Percentiles rank a stretch among this genome's conserved stretches.
Evolutionary conservation across 2,113 vertebrate genomes (phyloP).

Genomic region (Excalfactoria chinensis): DNA sequence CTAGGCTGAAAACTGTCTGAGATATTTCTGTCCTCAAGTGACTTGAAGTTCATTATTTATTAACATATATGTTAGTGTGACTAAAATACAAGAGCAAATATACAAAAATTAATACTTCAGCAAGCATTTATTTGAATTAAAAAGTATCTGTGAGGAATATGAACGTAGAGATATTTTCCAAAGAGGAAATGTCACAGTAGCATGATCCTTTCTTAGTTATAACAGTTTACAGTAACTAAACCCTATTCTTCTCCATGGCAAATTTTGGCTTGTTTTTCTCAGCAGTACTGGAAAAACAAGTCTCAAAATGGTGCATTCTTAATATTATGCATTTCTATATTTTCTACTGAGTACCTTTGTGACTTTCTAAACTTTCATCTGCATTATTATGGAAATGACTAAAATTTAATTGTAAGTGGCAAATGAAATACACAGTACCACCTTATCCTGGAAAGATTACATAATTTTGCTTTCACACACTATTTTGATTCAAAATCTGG

Average conservation of each 20-base stretch:
- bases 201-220: background rate
- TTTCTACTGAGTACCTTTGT: background rate
- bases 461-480: background rate
- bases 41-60: background rate
- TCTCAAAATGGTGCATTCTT: background rate
- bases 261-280: background rate
- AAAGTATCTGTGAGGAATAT: background rate
- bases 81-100: background rate
- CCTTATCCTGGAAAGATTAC: background rate
- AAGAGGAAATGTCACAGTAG: background rate
- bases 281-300: background rate
- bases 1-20: background rate
- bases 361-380: constrained; percentile 14
- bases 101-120: background rate
- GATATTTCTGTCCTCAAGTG: background rate
- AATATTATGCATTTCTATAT: background rate
- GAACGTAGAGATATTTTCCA: background rate
- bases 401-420: constrained; percentile 1
- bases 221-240: background rate
- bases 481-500: background rate
- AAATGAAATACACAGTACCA: background rate
- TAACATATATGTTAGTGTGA: background rate
- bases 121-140: background rate
- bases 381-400: background rate
- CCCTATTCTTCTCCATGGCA: background rate